Evolutionary conservation across 2,888 invertebrate species (phyloP).

Genomic region (Agrilus cyanescens): DNA sequence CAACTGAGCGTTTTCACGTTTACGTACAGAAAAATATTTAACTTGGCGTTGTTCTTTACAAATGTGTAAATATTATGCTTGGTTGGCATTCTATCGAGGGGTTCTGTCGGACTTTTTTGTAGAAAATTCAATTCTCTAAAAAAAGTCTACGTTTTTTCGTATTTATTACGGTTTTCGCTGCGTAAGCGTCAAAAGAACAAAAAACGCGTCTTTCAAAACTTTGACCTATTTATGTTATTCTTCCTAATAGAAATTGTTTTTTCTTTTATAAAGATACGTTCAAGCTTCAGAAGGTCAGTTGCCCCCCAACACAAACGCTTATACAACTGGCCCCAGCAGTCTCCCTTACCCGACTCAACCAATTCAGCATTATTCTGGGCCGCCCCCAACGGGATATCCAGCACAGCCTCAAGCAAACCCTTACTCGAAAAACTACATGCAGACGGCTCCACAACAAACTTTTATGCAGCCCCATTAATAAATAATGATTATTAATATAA

Average conservation of each 20-base stretch:
- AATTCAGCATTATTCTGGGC: conserved; percentile 20
- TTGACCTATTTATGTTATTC: conserved; percentile 1
- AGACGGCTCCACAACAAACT: conserved; percentile 26
- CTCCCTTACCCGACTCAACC: conserved; percentile 24
- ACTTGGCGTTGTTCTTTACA: too few relatives aligned
- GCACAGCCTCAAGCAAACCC: conserved; percentile 27
- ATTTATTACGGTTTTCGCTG: too few relatives aligned
- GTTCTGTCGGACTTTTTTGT: too few relatives aligned
- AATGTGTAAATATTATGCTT: too few relatives aligned
- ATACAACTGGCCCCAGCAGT: conserved; percentile 24
- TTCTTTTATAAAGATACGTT: conserved; percentile 9
- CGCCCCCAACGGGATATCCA: conserved; percentile 16
- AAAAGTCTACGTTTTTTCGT: too few relatives aligned
- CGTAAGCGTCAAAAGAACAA: too few relatives aligned
- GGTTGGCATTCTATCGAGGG: too few relatives aligned
- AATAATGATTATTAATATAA: conserved; percentile 3
- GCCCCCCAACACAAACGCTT: conserved; percentile 24
- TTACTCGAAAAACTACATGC: conserved; percentile 30
- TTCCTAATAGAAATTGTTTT: neutral
- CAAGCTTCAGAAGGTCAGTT: conserved; percentile 24
- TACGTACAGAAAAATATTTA: too few relatives aligned
- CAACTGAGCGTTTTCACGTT: too few relatives aligned
- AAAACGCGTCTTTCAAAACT: conserved; percentile 1
- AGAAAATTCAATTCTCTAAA: too few relatives aligned
- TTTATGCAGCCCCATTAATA: conserved; percentile 28